These are phyloP conservation scores for Apaloderma vittatum DNA, from an alignment of 2,113 vertebrate species.

Conservation along the genomic window DNA sequence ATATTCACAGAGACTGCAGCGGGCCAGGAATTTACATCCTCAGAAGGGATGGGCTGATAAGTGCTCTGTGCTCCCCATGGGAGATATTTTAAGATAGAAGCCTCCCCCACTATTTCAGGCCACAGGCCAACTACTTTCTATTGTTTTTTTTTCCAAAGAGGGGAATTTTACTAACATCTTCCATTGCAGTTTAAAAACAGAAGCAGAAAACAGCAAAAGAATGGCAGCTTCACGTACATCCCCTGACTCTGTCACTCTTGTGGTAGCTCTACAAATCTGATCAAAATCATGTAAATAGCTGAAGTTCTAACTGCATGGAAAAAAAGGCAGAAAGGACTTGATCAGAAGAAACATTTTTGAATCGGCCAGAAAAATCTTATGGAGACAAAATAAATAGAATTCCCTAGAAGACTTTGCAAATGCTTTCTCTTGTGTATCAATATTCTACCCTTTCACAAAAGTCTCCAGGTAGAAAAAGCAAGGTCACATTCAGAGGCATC, in stretches of 20 bases:
- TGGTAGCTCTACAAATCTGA: not conserved
- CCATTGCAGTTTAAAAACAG: not conserved
- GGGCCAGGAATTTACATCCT: constrained; percentile 16
- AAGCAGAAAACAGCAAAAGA: not conserved
- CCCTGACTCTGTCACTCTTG: not conserved
- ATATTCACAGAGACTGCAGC: not conserved
- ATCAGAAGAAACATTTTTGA: not conserved
- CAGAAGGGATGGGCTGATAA: not conserved
- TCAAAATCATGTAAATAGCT: not conserved
- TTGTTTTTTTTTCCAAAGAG: not conserved
- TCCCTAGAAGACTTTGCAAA: not conserved
- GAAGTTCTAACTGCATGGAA: not conserved
- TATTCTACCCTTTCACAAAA: not conserved
- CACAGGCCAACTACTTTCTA: not conserved
- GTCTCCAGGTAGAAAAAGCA: not conserved
- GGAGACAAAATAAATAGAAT: not conserved
- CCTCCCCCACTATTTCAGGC: not conserved
- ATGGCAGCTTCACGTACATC: not conserved
- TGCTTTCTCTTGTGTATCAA: not conserved
- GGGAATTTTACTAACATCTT: not conserved
- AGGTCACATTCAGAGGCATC: not conserved
- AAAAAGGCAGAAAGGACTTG: not conserved
- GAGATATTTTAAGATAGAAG: not conserved
- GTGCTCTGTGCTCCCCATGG: not conserved
- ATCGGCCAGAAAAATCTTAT: not conserved